Evolutionary conservation across 2,113 vertebrate species (phyloP).

Genomic region (Papio anubis): DNA sequence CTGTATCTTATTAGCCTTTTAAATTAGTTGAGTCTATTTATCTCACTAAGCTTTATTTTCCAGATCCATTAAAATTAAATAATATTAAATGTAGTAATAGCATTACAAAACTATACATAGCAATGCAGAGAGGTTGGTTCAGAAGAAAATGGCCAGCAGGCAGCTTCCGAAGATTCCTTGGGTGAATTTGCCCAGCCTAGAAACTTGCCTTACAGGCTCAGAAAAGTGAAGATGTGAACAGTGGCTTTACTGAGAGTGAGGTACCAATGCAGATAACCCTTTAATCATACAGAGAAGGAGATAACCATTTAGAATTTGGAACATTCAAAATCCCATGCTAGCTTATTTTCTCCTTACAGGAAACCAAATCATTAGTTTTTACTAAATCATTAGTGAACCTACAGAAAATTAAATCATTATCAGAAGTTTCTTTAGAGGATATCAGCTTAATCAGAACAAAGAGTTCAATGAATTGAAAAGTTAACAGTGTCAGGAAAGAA

Average conservation of each 20-base stretch:
- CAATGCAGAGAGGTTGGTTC: neutral
- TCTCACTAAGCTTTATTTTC: neutral
- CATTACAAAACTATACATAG: neutral
- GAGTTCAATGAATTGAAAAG: neutral
- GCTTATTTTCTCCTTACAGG: neutral
- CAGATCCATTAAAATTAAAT: neutral
- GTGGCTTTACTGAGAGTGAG: neutral
- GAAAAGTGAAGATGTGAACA: neutral
- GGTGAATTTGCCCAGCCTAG: neutral
- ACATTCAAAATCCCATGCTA: neutral
- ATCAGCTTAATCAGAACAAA: neutral
- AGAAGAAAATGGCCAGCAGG: neutral
- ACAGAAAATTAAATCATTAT: neutral
- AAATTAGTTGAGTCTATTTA: neutral
- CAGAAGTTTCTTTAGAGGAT: neutral
- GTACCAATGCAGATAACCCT: neutral
- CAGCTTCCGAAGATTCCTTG: neutral
- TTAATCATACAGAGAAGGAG: neutral
- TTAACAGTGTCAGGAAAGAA: neutral
- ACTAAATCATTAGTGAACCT: neutral
- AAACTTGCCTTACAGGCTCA: neutral
- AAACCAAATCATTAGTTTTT: neutral
- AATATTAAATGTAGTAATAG: neutral
- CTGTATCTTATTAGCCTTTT: neutral
- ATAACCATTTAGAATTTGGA: neutral